Evolutionary conservation across 1,140 invertebrate species (phyloP).

Genomic region (Ganaspis sp.): DNA sequence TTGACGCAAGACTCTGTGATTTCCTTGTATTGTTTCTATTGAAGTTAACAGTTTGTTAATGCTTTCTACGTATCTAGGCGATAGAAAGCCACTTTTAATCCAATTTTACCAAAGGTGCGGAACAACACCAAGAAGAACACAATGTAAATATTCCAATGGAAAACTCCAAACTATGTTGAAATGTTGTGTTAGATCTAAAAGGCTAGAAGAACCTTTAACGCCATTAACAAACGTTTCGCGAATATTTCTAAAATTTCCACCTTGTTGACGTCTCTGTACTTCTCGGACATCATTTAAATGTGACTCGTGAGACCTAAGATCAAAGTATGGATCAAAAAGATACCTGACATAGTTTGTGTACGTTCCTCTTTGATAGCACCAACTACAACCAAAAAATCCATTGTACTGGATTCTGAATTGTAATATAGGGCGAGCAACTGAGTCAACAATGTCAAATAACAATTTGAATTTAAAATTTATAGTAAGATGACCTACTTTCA

Average conservation of each 20-base stretch:
- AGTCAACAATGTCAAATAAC: background rate
- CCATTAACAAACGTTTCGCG: background rate
- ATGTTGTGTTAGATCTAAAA: background rate
- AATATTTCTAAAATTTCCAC: background rate
- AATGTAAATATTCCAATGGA: slow-evolving; percentile 35
- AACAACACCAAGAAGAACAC: too few species aligned
- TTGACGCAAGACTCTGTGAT: too few species aligned
- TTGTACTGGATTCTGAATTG: background rate
- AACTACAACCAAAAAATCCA: too few species aligned
- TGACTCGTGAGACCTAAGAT: background rate
- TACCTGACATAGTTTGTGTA: background rate
- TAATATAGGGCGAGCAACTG: background rate
- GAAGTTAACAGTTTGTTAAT: too few species aligned
- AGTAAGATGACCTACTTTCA: background rate
- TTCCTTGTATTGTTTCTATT: too few species aligned
- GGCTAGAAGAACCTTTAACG: background rate
- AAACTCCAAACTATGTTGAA: slow-evolving; percentile 36
- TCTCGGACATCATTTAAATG: background rate
- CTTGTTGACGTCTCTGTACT: background rate
- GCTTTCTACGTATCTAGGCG: too few species aligned
- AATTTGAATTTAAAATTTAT: background rate
- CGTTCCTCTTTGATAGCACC: background rate
- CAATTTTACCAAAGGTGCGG: too few species aligned
- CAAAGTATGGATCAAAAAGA: background rate
- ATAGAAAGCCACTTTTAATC: too few species aligned